Base-by-base conservation (phyloP, 2,888 invertebrate species). In the Yponomeuta sedellus region DNA sequence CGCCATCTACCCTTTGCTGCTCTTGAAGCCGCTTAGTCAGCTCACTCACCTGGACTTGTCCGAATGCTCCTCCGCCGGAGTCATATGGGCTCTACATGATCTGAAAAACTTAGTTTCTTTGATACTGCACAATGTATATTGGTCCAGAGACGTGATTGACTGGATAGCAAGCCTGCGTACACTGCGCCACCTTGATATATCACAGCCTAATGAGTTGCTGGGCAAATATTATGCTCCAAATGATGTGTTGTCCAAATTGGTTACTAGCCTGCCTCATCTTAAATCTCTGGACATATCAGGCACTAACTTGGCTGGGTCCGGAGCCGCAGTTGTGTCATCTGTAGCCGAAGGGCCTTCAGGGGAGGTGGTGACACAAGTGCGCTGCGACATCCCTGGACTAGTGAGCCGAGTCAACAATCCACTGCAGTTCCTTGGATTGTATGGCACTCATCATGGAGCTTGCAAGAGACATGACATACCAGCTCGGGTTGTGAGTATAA, bases 281-380 rank as follows among this genome's bases (percentile, higher is more conserved):
- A 93, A 93, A 59, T 96, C 96, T 28, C 88, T 99, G 73, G 99
- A 99, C 86, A 97, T 99, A 78, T 98, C 98, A 4, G 98, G 98
- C 16, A 99, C 99, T 20, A 98, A 99, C 91, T 91, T 99, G 70
- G 97, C 98, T 58, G 97, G 98, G 16, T 94, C 94, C 66, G 97
- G 97, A 63, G 94, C 95, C 34, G 95, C 95, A 16, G 91, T 92
- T n/a, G 75, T 81, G 0, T 70, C 77, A 8, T 78, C 87, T 88
- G 69, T 88, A 34, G 95, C 94, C 16, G 91, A 93, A n/a, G 16
- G 10, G 8, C 34, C 56, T 16, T 68, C 74, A 10, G 75, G 72
- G 1, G 70, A 71, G 4, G 67, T 70, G 12, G 86, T 89, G 67
- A 74, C 78, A 1, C 83, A 84, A 71, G 86, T 78, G 25, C 80